phyloP scores from a whole-genome alignment of 2,113 vertebrate species.

The Sapayoa aenigma region DNA sequence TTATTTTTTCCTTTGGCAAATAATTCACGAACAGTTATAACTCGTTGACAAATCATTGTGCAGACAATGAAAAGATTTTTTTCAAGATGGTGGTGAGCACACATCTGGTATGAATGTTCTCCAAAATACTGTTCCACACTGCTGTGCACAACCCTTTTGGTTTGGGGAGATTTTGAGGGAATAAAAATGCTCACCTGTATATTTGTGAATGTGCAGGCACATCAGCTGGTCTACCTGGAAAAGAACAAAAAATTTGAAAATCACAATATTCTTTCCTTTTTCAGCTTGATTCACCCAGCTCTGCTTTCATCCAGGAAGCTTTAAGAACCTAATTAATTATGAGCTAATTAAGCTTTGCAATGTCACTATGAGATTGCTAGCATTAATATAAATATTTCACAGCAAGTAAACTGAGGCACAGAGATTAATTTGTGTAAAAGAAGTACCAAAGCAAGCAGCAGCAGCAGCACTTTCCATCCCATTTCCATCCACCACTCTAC shows the following conservation, averaged over 20 bases:
- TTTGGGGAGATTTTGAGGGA: background rate
- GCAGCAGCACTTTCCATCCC: background rate
- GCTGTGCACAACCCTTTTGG: background rate
- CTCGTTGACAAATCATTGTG: constrained; percentile 42
- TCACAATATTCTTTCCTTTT: background rate
- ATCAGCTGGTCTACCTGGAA: background rate
- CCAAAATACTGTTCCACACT: background rate
- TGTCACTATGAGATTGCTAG: background rate
- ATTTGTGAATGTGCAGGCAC: background rate
- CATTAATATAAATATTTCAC: background rate
- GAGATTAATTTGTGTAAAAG: background rate
- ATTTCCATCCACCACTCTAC: rapidly evolving
- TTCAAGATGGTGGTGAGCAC: background rate
- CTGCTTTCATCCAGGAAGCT: background rate
- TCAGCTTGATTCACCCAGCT: background rate
- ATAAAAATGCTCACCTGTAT: constrained; percentile 16
- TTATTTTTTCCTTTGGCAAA: constrained; percentile 10
- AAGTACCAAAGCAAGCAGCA: background rate
- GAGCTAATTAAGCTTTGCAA: constrained; percentile 5
- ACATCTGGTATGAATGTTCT: constrained; percentile 38
- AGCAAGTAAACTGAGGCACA: background rate
- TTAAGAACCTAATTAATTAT: constrained; percentile 8
- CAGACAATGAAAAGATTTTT: constrained; percentile 20
- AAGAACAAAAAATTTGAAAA: background rate
- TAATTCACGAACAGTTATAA: constrained; percentile 39